phyloP scores from a whole-genome alignment of 2,113 vertebrate genomes.

The Pogona vitticeps region DNA sequence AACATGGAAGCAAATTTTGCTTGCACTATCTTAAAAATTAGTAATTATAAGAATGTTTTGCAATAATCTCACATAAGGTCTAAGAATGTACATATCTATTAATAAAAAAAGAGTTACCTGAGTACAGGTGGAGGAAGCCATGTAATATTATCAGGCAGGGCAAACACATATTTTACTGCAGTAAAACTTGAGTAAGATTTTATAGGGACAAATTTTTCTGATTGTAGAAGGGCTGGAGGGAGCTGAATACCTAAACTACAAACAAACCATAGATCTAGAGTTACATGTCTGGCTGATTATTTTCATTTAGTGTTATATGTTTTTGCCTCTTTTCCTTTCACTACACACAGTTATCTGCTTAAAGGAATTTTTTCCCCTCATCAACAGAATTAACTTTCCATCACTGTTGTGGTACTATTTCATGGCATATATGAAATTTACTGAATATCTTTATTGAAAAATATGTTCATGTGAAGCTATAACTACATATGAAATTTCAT shows the following conservation, averaged over 20 bases:
- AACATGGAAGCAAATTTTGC: slow-evolving; percentile 74
- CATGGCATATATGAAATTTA: background rate
- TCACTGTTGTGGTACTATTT: background rate
- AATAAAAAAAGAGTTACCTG: slow-evolving; percentile 58
- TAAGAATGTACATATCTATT: slow-evolving; percentile 49
- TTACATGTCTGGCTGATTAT: background rate
- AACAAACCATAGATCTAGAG: background rate
- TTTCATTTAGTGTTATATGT: background rate
- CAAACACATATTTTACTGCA: slow-evolving; percentile 29
- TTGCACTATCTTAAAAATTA: slow-evolving; percentile 67
- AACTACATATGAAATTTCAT: too few species aligned
- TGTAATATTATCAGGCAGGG: background rate
- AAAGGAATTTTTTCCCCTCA: background rate
- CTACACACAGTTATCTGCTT: background rate
- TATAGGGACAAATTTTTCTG: slow-evolving; percentile 16
- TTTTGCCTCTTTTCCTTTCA: background rate
- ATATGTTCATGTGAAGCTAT: too few species aligned
- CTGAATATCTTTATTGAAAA: too few species aligned
- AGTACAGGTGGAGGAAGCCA: slow-evolving; percentile 20
- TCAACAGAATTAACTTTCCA: background rate
- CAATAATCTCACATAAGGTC: slow-evolving; percentile 56
- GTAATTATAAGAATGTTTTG: slow-evolving; percentile 65
- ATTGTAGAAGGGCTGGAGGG: slow-evolving; percentile 3
- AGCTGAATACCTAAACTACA: background rate
- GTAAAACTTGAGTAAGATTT: slow-evolving; percentile 13